Percentiles rank a stretch among this genome's conserved stretches.
These are phyloP conservation scores for Pao palembangensis DNA, from an alignment of 2,113 vertebrate species.

Conservation along the genomic window DNA sequence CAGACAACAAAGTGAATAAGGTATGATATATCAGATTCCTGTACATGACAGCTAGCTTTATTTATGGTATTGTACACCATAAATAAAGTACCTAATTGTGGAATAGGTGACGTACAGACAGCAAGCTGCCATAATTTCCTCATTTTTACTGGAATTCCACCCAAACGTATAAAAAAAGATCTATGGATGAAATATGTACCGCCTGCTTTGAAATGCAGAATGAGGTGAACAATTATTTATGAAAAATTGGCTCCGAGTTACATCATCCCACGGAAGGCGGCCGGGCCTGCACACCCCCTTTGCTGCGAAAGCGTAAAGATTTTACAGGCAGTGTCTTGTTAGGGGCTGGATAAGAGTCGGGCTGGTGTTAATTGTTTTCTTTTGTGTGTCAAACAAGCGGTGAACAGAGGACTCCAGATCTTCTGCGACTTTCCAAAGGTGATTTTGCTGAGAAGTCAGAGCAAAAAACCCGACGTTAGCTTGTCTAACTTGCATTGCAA, in stretches of 20 bases:
- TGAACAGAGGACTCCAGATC: slow-evolving; percentile 41
- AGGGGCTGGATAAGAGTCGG: slow-evolving; percentile 14
- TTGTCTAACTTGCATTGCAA: slow-evolving; percentile 70
- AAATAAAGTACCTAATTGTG: too few relatives aligned
- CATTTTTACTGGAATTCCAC: background rate
- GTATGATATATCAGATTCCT: too few relatives aligned
- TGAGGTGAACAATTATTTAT: slow-evolving; percentile 24
- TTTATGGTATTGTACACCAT: too few relatives aligned
- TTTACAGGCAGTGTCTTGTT: slow-evolving; percentile 46
- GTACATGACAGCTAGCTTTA: too few relatives aligned
- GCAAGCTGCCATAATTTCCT: background rate
- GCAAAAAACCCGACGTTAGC: slow-evolving; percentile 65
- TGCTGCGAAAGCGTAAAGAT: slow-evolving; percentile 30
- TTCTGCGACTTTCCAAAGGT: slow-evolving; percentile 49
- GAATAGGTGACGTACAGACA: background rate
- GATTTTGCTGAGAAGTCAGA: slow-evolving; percentile 49
- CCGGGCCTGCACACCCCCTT: slow-evolving; percentile 26
- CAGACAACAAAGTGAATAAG: too few relatives aligned
- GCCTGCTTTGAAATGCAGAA: slow-evolving; percentile 15
- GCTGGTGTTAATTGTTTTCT: slow-evolving; percentile 62
- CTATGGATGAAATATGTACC: background rate
- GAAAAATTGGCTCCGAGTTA: slow-evolving; percentile 55
- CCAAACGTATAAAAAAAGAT: background rate
- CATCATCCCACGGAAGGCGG: slow-evolving; percentile 49
- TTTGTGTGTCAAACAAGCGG: slow-evolving; percentile 57